Base-by-base conservation (phyloP, 1,140 invertebrate genomes). In the Hestina assimilis region DNA sequence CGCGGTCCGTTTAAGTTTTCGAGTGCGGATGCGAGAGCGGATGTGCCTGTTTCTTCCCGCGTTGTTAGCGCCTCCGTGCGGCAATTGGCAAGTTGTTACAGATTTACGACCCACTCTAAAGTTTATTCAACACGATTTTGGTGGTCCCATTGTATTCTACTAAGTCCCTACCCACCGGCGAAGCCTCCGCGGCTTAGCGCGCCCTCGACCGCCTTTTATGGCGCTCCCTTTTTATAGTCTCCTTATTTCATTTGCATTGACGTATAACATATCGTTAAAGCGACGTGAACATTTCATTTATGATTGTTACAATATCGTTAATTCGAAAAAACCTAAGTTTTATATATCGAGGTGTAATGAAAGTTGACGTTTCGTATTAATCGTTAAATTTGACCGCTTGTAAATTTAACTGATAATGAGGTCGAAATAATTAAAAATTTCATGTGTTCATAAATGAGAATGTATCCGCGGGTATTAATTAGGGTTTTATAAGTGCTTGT, bases 61-160 rank as follows among this genome's bases (percentile, higher is more conserved):
- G 71, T 67, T 68, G 74, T 87, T 87, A 79, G 76, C 84, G 84
- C 84, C 84, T 83, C 84, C 79, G 82, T 82, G 75, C 64, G 79
- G 74, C 82, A 83, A 87, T 85, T 85, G 81, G 84, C 84, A 59
- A 79, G 82, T 81, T 77, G 77, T 87, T 80, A 83, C 79, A 76
- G 78, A 83, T 87, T 87, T 85, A 87, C 66, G 70, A 70, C 72
- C 79, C 78, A 83, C 82, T 87, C 83, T 82, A 79, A 83, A 84
- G 59, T 81, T 84, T 78, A 81, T 83, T 75, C 79, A 68, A 69
- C 63, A 64, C 81, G 60, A 76, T 83, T 83, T 71, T 76, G 82
- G 84, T 85, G 84, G 84, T 87, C 83, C 83, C 72, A 87, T 87
- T 87, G 84, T 87, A 66, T 78, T 74, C 71, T 26, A 33, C 67